Evolutionary conservation across 2,888 invertebrate species (phyloP).

Genomic region (Melipona bicolor): DNA sequence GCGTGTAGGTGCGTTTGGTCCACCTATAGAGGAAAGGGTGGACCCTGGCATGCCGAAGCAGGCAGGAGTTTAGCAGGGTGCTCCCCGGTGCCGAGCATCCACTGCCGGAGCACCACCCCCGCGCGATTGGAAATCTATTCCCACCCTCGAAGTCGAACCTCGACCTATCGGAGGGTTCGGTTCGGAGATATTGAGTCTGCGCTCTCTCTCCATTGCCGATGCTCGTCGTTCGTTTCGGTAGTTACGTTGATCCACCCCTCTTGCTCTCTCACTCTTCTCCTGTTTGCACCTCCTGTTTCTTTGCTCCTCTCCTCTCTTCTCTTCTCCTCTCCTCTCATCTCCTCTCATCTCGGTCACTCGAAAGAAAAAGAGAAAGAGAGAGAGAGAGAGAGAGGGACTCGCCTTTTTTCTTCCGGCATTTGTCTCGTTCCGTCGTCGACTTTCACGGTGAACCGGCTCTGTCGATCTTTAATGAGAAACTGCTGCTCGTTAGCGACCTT

Average conservation of each 20-base stretch:
- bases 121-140: conserved; percentile 84
- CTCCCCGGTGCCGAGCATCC: conserved; percentile 64
- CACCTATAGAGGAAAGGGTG: conserved; percentile 82
- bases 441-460: conserved; percentile 33
- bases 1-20: conserved; percentile 84
- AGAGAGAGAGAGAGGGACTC: too few relatives aligned
- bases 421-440: conserved; percentile 24
- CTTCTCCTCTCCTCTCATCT: not conserved
- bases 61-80: conserved; percentile 65
- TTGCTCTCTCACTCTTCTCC: conserved; percentile 43
- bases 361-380: not conserved
- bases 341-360: not conserved
- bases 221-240: conserved; percentile 61
- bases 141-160: conserved; percentile 84
- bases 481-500: conserved; percentile 53
- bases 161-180: conserved; percentile 84
- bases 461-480: conserved; percentile 55
- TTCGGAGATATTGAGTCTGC: conserved; percentile 84
- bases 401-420: not conserved
- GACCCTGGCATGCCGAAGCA: conserved; percentile 64
- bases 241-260: conserved; percentile 56
- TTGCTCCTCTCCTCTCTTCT: not conserved
- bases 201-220: conserved; percentile 64
- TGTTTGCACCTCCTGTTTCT: conserved; percentile 54
- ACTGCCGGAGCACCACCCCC: conserved; percentile 75